phyloP scores from a whole-genome alignment of 2,888 invertebrate species.

The Lamellibrachia satsuma region DNA sequence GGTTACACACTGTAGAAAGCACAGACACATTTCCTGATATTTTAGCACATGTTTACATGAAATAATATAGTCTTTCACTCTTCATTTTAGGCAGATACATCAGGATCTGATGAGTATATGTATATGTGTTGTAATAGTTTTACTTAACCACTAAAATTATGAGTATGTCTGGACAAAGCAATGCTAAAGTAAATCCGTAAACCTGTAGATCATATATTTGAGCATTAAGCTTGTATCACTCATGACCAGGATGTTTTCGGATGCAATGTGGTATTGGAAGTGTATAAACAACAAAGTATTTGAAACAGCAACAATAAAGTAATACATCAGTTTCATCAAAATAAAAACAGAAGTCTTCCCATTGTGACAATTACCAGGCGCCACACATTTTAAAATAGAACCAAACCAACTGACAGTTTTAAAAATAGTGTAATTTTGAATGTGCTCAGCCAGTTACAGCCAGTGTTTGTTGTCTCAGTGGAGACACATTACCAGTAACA shows the following conservation, averaged over 20 bases:
- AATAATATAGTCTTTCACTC: background rate
- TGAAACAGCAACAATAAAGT: background rate
- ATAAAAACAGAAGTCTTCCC: background rate
- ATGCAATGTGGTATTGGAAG: background rate
- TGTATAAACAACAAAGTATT: background rate
- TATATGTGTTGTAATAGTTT: background rate
- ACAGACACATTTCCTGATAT: background rate
- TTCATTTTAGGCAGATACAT: no score
- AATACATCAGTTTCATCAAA: background rate
- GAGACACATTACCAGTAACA: background rate
- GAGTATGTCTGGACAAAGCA: background rate
- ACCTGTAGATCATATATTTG: background rate
- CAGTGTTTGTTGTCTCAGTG: background rate
- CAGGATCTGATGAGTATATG: background rate
- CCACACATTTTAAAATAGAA: background rate
- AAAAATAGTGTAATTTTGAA: background rate
- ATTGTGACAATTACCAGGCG: background rate
- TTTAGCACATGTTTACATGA: background rate
- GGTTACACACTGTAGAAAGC: no score
- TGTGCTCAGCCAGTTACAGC: background rate
- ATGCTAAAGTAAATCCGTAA: background rate
- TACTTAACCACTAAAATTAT: background rate
- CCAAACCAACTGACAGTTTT: background rate
- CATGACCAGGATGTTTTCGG: background rate
- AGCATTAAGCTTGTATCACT: background rate